phyloP scores from a whole-genome alignment of 2,113 vertebrate genomes.

The Oceanites oceanicus region DNA sequence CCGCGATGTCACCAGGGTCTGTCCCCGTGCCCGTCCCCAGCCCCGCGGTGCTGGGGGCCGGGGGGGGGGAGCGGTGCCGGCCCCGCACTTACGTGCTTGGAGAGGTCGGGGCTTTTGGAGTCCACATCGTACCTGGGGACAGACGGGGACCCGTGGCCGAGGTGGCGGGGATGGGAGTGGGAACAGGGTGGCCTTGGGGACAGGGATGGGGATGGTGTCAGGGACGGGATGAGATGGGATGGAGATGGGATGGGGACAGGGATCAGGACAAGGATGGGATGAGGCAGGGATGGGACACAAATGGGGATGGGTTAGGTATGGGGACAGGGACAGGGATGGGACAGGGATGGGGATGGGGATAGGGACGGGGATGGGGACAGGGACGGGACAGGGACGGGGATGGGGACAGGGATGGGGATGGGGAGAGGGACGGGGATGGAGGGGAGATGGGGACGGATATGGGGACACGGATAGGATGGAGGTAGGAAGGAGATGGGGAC shows the following conservation, averaged over 20 bases:
- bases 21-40: neutral
- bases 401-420: too few relatives aligned
- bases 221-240: too few relatives aligned
- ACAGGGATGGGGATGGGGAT: neutral
- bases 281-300: too few relatives aligned
- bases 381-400: neutral
- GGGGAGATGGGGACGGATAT: too few relatives aligned
- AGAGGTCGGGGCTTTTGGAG: slow-evolving; percentile 93
- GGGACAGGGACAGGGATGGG: too few relatives aligned
- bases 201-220: neutral
- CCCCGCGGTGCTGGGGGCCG: neutral
- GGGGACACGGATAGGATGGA: too few relatives aligned
- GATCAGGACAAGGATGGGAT: too few relatives aligned
- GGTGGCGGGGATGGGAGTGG: neutral
- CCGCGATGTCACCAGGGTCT: neutral
- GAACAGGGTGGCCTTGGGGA: neutral
- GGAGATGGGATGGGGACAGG: too few relatives aligned
- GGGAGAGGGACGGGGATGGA: too few relatives aligned
- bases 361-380: neutral
- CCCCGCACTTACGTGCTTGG: slow-evolving; percentile 89
- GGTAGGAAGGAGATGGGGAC: too few relatives aligned
- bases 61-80: neutral
- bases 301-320: too few relatives aligned
- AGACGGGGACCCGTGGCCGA: neutral
- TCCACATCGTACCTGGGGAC: slow-evolving; percentile 90